phyloP scores from a whole-genome alignment of 2,113 vertebrate species.

The Gymnobelideus leadbeateri region DNA sequence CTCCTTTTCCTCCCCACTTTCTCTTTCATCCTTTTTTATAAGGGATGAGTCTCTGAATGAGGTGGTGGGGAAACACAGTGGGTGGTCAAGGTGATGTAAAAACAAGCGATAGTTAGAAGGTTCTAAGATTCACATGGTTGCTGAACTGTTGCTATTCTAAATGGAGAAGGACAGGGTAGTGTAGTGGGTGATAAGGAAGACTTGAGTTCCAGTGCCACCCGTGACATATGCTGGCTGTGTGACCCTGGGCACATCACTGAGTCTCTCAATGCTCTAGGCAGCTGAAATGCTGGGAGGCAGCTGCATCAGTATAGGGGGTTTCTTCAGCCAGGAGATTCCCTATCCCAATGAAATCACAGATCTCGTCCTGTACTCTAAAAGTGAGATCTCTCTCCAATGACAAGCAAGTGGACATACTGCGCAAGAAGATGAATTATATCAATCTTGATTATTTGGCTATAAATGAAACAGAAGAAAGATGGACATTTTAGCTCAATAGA shows the following conservation, averaged over 20 bases:
- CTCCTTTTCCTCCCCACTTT: background rate
- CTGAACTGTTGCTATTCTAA: background rate
- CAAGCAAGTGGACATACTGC: background rate
- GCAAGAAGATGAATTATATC: background rate
- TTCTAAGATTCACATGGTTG: background rate
- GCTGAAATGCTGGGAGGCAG: too few species aligned
- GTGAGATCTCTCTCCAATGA: background rate
- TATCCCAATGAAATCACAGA: background rate
- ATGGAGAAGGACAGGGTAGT: background rate
- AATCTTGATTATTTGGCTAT: background rate
- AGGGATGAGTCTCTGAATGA: background rate
- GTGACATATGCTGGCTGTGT: background rate
- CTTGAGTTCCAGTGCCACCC: background rate
- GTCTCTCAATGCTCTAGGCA: background rate
- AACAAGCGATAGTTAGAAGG: background rate
- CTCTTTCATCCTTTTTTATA: background rate
- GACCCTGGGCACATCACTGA: background rate
- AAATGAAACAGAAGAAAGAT: background rate
- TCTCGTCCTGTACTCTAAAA: background rate
- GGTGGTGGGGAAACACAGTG: background rate
- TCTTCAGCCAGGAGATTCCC: background rate
- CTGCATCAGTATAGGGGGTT: background rate
- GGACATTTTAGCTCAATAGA: background rate
- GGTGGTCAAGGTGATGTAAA: background rate
- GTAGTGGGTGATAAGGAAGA: background rate